Conservation (phyloP, 2,113 vertebrate species). For the Grammomys surdaster region DNA sequence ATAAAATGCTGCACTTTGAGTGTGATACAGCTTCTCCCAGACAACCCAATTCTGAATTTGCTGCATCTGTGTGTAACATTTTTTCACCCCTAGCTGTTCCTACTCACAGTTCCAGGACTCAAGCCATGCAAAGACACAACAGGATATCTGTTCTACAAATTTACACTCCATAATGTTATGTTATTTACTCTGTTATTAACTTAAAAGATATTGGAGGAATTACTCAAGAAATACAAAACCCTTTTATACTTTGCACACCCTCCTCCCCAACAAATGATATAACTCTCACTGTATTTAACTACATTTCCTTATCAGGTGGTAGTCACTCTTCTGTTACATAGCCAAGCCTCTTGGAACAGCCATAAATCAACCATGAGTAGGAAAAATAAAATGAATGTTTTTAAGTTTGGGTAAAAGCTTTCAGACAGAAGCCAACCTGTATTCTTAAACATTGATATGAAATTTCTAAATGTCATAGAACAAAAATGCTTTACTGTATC, state of each 20-base stretch:
- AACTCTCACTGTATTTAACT: rapidly evolving
- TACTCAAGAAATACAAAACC: not conserved
- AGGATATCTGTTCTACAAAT: not conserved
- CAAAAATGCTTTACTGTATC: not conserved
- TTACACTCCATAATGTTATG: not conserved
- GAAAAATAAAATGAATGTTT: not conserved
- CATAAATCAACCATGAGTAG: rapidly evolving
- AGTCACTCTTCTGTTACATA: no score
- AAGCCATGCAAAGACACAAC: not conserved
- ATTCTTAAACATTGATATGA: not conserved
- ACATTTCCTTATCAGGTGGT: rapidly evolving
- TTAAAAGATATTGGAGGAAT: not conserved
- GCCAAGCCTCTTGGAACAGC: not conserved
- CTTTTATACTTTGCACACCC: not conserved
- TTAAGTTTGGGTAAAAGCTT: not conserved
- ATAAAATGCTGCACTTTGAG: not conserved
- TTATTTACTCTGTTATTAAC: not conserved
- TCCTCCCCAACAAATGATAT: not conserved
- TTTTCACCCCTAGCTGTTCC: not conserved
- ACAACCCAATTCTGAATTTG: not conserved
- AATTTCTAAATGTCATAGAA: not conserved
- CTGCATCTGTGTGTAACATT: not conserved
- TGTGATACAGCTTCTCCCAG: not conserved
- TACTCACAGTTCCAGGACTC: not conserved
- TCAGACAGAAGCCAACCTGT: not conserved